phyloP scores from a whole-genome alignment of 2,113 vertebrate genomes.

The Cisticola juncidis region DNA sequence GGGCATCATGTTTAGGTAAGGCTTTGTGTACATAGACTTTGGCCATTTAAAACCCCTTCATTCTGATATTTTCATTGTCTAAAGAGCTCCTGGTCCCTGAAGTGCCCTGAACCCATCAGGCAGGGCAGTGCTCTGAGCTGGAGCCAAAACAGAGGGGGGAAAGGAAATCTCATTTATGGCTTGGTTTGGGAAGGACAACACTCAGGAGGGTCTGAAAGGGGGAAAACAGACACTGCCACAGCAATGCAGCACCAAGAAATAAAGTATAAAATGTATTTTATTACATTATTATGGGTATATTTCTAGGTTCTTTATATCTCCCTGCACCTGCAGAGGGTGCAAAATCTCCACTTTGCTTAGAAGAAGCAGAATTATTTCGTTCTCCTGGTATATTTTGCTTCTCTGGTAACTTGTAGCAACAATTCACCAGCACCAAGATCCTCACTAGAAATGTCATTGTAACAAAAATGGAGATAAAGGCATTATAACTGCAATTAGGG shows the following conservation, averaged over 20 bases:
- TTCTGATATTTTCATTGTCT: background rate
- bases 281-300: background rate
- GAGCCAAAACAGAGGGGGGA: accelerated
- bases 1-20: background rate
- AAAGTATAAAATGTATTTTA: background rate
- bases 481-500: background rate
- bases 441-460: background rate
- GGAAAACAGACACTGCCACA: background rate
- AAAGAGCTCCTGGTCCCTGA: background rate
- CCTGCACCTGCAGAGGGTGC: slow-evolving; percentile 20
- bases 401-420: background rate
- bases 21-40: background rate
- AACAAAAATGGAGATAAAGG: background rate
- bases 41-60: background rate
- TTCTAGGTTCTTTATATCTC: background rate
- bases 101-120: background rate
- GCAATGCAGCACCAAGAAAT: background rate
- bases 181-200: background rate
- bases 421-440: background rate
- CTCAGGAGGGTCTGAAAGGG: background rate
- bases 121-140: background rate
- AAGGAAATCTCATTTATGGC: background rate
- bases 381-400: background rate
- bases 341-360: background rate
- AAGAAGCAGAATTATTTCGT: background rate